phyloP scores from a whole-genome alignment of 2,797 vertebrate species.

The Darevskia nairensis region DNA sequence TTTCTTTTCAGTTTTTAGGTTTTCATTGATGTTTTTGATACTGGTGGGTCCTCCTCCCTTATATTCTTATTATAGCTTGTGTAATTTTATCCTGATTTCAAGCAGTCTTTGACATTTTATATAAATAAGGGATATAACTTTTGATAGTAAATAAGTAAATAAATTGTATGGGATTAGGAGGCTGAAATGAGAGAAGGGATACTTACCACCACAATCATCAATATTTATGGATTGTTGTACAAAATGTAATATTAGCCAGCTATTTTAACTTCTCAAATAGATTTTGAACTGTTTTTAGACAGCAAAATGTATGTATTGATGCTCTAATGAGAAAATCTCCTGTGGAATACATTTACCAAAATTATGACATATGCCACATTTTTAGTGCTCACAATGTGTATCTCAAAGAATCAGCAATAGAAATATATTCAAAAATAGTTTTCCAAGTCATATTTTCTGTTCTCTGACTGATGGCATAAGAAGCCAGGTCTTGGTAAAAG shows the following conservation, averaged over 20 bases:
- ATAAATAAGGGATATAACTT: not conserved
- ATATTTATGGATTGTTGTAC: constrained; percentile 1
- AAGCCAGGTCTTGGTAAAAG: not conserved
- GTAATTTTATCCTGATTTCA: not conserved
- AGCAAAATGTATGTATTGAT: not conserved
- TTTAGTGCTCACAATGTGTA: not conserved
- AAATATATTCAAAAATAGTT: not conserved
- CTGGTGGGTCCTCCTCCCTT: too few relatives aligned
- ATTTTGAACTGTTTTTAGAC: not conserved
- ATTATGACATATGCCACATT: not conserved
- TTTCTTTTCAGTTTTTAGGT: not conserved
- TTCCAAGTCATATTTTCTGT: not conserved
- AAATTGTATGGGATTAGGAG: not conserved
- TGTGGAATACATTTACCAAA: not conserved
- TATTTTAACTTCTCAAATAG: not conserved
- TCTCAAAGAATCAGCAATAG: not conserved
- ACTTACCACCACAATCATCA: not conserved
- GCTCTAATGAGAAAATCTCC: not conserved
- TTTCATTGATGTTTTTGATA: not conserved
- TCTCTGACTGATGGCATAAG: not conserved
- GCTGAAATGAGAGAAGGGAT: not conserved
- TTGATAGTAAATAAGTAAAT: not conserved
- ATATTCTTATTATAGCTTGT: not conserved
- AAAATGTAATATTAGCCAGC: not conserved
- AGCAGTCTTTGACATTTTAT: not conserved